Evolutionary conservation across 1,140 invertebrate genomes (phyloP), one percentile per base, ranked within the genome.

Genomic region (Maniola jurtina): DNA sequence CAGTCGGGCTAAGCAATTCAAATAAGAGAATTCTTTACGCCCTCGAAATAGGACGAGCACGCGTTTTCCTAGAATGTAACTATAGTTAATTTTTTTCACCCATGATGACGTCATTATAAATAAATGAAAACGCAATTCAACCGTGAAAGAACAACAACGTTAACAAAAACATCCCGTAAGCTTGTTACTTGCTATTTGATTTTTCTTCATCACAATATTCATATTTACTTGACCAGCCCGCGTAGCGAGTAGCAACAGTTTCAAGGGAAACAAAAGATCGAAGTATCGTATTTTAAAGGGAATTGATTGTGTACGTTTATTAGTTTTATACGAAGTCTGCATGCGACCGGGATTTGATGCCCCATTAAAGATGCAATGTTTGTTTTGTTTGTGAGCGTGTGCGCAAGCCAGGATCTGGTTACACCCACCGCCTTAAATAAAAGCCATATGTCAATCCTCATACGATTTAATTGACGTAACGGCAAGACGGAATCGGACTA

Each of bases 251-350:
- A 69, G 47, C 45, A 68, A 60, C 60, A 10, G 40, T 42, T 61
- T 59, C 9, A 54, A 38, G 36, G 72, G 61, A 69, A 76, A 66
- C 75, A 71, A 75, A 76, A 64, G 68, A 63, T 60, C 50, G 54
- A 64, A 59, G 71, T 76, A 54, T 42, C 6, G 13, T 36, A 38
- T 61, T 40, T 25, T 63, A 11, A 55, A 77, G 64, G 76, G 70
- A 83, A 86, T 86, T 84, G 80, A 84, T 84, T 80, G 81, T 73
- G 72, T 76, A 80, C 73, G 79, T 87, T 87, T 85, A 85, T 87
- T 85, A 81, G 75, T 79, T 85, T 75, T 73, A 78, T 81, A 81
- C 80, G 77, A 77, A 81, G 71, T 71, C 65, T 71, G 73, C 74
- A 74, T 76, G 73, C 76, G 76, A 59, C 61, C 59, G 75, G 81